Base-by-base conservation (phyloP, 2,797 vertebrate species). In the Pangasius sanitwongsei region DNA sequence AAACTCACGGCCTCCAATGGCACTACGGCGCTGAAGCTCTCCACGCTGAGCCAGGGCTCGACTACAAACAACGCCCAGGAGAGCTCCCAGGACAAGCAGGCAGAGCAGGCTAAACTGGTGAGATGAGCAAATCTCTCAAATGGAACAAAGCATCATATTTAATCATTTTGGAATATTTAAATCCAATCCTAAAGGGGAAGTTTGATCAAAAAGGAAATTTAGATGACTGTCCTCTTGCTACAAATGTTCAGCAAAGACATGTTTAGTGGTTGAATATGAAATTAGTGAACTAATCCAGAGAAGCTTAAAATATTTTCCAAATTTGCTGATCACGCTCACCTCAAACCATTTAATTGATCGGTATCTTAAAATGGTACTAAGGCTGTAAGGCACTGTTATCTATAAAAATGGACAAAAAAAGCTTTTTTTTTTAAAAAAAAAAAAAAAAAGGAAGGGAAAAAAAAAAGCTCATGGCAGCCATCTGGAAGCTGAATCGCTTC, bases 61-160 rank as follows among this genome's bases (percentile, higher is more conserved):
- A 78, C 91, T 41, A 88, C 95, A 67, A 97, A 94, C 80, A 82
- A 95, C 83, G 92, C 95, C 0, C 97, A 97, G 93, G 97, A 98
- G 80, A 94, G 93, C 87, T 95, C 96, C 89, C 97, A 98, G 93
- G 98, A 98, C 92, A 98, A 97, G 87, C 95, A 97, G 91, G 96
- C 96, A 3, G 97, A 98, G 92, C 98, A 98, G 94, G 97, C 97
- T 85, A 97, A 97, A 93, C 94, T 97, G 96, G 97, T 99, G 90
- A 95, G 96, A 18, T 2, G 7, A 20, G 4, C 65, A 53, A 48
- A 44, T 23, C 28, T 50, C 7, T 63, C 74, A 4, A 34, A 75
- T 48, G 48, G 41, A 78, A 34, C 48, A 25, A 28, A 75, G 48
- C 16, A 3, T 8, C 2, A 11, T 81, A 13, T 81, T 28, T 25